Conservation (phyloP, 2,888 invertebrate genomes). For the Amphipyra tragopoginis region DNA sequence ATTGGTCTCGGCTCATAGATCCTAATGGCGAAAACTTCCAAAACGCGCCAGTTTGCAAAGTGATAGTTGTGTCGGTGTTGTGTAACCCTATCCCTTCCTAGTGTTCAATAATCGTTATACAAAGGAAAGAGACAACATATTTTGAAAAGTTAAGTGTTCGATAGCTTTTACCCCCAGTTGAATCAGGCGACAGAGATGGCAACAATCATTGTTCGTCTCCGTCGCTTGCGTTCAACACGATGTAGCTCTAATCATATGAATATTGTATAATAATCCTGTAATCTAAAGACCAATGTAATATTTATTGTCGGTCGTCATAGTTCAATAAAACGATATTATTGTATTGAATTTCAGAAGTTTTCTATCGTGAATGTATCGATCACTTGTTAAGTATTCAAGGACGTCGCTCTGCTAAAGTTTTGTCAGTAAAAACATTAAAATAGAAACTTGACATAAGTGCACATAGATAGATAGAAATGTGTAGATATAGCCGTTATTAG, state of each 20-base stretch:
- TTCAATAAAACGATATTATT: constrained; percentile 44
- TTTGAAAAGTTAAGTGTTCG: constrained; percentile 49
- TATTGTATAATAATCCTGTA: constrained; percentile 58
- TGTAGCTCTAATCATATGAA: constrained; percentile 41
- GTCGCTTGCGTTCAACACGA: constrained; percentile 17
- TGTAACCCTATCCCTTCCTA: constrained; percentile 49
- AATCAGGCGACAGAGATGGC: constrained; percentile 15
- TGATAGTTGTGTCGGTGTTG: constrained; percentile 45
- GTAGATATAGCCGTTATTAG: constrained; percentile 20
- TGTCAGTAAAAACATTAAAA: not conserved
- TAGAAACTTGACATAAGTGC: constrained; percentile 10
- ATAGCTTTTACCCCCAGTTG: constrained; percentile 47
- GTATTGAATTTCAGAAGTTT: constrained; percentile 45
- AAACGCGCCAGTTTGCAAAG: constrained; percentile 30
- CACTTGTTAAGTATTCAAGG: constrained; percentile 42
- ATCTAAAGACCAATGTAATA: constrained; percentile 63
- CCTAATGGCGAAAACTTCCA: constrained; percentile 23
- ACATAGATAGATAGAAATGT: constrained; percentile 26
- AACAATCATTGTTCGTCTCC: not conserved
- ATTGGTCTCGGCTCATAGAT: constrained; percentile 1
- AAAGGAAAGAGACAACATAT: constrained; percentile 50
- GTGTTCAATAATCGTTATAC: constrained; percentile 56
- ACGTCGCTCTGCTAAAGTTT: constrained; percentile 17
- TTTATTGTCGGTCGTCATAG: constrained; percentile 55
- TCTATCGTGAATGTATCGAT: constrained; percentile 49